phyloP scores from a whole-genome alignment of 2,888 invertebrate species.

The Ptychoptera albimana region DNA sequence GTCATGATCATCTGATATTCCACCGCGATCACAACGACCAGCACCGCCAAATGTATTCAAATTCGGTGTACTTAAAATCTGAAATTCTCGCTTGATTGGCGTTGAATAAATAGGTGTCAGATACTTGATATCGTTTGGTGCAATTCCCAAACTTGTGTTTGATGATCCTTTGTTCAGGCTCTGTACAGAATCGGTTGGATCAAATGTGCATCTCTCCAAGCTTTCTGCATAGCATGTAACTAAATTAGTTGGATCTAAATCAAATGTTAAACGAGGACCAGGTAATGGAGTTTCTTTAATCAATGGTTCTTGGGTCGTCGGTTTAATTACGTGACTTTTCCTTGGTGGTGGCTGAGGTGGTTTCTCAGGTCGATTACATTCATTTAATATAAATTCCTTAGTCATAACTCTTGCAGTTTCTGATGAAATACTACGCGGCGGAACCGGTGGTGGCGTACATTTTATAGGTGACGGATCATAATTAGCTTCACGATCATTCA shows the following conservation, averaged over 20 bases:
- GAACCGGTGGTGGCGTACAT: too few relatives aligned
- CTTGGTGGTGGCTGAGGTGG: conserved; percentile 11
- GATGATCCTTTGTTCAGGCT: background rate
- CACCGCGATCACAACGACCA: conserved; percentile 12
- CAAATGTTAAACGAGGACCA: conserved; percentile 18
- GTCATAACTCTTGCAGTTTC: background rate
- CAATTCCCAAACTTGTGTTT: conserved; percentile 1
- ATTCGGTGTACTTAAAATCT: conserved; percentile 42
- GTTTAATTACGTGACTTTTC: background rate
- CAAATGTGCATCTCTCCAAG: conserved; percentile 27
- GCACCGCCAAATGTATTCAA: conserved; percentile 28
- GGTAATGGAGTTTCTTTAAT: conserved; percentile 9
- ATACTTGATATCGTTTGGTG: too few relatives aligned
- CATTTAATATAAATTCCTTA: background rate
- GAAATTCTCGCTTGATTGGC: conserved; percentile 20
- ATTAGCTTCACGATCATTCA: conserved; percentile 36
- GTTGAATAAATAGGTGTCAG: conserved; percentile 5
- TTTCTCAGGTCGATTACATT: background rate
- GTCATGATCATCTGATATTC: conserved; percentile 29
- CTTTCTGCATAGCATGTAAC: conserved; percentile 27
- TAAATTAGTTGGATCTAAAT: conserved; percentile 28
- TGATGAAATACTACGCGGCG: too few relatives aligned
- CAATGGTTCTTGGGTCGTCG: conserved; percentile 8
- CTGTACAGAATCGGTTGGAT: conserved; percentile 9
- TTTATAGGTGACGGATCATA: conserved; percentile 9